Evolutionary conservation across 2,113 vertebrate species (phyloP).

Genomic region (Sciurus niger): DNA sequence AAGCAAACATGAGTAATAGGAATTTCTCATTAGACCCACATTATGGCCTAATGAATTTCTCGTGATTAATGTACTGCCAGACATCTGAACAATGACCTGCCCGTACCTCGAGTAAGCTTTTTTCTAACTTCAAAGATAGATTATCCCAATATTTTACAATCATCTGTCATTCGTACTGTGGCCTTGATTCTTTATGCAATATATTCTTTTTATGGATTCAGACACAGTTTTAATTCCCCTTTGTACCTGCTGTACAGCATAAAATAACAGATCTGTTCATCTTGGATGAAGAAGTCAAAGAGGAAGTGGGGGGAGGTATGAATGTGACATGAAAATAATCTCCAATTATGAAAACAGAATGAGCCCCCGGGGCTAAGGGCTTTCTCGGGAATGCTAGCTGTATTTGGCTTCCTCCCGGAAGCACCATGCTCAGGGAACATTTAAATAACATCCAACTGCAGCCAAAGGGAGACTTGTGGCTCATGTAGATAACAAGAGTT

Average conservation of each 20-base stretch:
- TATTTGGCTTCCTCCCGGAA: not conserved
- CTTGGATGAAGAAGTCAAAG: conserved; percentile 61
- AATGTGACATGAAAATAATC: conserved; percentile 37
- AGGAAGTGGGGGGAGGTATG: conserved; percentile 9
- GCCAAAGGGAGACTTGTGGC: not conserved
- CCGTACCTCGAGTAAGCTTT: conserved; percentile 70
- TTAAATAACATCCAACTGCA: not conserved
- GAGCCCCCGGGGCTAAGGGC: not conserved
- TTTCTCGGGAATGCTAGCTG: not conserved
- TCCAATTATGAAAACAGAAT: not conserved
- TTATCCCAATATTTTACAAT: conserved; percentile 59
- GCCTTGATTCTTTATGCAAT: conserved; percentile 64
- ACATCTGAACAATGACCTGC: conserved; percentile 77
- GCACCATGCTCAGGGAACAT: not conserved
- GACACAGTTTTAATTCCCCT: conserved; percentile 75
- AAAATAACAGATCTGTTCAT: conserved; percentile 76
- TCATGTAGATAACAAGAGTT: not conserved
- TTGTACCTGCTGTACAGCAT: conserved; percentile 67
- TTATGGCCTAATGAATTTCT: conserved; percentile 84
- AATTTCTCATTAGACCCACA: conserved; percentile 84
- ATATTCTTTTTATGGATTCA: conserved; percentile 66
- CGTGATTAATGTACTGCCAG: conserved; percentile 84
- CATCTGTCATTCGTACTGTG: conserved; percentile 48
- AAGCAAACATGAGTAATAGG: conserved; percentile 83
- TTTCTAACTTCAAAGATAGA: conserved; percentile 65